Evolutionary conservation across 1,140 invertebrate species (phyloP), one percentile per base, ranked within the genome.

Genomic region (Bombus confusus): DNA sequence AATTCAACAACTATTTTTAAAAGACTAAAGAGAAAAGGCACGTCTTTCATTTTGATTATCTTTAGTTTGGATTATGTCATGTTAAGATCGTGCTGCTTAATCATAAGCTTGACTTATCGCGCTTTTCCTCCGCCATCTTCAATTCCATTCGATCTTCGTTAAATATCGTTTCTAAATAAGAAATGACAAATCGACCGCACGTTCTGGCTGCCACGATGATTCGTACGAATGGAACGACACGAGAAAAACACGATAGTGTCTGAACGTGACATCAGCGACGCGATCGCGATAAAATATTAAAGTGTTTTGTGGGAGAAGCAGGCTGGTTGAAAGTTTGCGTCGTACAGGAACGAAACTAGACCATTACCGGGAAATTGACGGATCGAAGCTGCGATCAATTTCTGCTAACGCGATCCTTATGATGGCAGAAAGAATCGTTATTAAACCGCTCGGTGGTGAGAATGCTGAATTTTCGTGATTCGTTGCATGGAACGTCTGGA

Each of bases 241-340:
- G 10, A 12, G 22, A 25, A 4, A 10, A 25, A 39, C 37, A 41
- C 39, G 37, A 28, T 15, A 52, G 12, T 25, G 13, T 41, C 25
- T 1, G n/a, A 72, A 72, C 28, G 13, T 28, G 69, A 72, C 39
- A 43, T 41, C 28, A 39, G 2, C 12, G 68, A 15, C 31, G 18
- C 31, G 43, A 34, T 34, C n/a, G 31, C 4, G 15, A 43, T 43
- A 28, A 64, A 75, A n/a, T 74, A 82, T 75, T 62, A 47, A 81
- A 64, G 18, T 10, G 25, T 52, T 43, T 43, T 12, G 71, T 34
- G 62, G 43, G 34, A 83, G 34, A 15, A 25, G 41, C 39, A 25
- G 34, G 39, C 3, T 62, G 13, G n/a, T n/a, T 22, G 18, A 34
- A 83, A 83, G 43, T 76, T 77, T 25, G 6, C 28, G 28, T 1